Evolutionary conservation across 2,888 invertebrate genomes (phyloP), one percentile per base, ranked within the genome.

Genomic region (Carcina quercana): DNA sequence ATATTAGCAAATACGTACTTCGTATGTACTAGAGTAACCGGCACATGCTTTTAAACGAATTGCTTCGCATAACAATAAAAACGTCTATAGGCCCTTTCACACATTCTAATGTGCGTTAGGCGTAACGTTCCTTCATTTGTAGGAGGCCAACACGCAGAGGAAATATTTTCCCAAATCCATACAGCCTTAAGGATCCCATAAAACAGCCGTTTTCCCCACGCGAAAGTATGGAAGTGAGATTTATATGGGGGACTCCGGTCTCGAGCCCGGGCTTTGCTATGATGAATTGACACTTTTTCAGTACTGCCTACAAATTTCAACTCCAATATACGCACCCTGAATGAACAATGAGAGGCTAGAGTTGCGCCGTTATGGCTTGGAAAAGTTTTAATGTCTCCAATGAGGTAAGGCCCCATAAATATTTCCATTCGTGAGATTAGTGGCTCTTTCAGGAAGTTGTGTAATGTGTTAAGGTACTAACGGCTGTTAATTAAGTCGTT

Each of bases 131-230:
- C 73, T 80, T 82, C 78, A 82, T 82, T 83, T 80, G 79, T 73
- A 71, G 74, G 69, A 69, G 75, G 75, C 76, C 64, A 73, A 75
- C 78, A 80, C 78, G 80, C 62, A 71, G 67, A 69, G 75, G 83
- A 80, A 83, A 84, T 84, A 85, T 84, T 84, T 83, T 73, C 72
- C 78, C 75, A 82, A 85, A 85, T 84, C 84, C 84, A 84, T 84
- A 84, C 83, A 78, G 83, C 83, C 84, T 83, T 83, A 82, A 84
- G 83, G 79, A 79, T 83, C 82, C 66, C 84, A 83, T 85, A 85
- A 85, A 85, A 71, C 79, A 84, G 75, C 75, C 80, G 78, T 72
- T 74, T 71, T 76, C 80, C 79, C 76, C 74, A 69, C 78, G 79
- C 74, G 73, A 76, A 78, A 82, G 84, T 82, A 83, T 80, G 78